Evolutionary conservation across 2,797 vertebrate species (phyloP).

Genomic region (Pipistrellus kuhlii): DNA sequence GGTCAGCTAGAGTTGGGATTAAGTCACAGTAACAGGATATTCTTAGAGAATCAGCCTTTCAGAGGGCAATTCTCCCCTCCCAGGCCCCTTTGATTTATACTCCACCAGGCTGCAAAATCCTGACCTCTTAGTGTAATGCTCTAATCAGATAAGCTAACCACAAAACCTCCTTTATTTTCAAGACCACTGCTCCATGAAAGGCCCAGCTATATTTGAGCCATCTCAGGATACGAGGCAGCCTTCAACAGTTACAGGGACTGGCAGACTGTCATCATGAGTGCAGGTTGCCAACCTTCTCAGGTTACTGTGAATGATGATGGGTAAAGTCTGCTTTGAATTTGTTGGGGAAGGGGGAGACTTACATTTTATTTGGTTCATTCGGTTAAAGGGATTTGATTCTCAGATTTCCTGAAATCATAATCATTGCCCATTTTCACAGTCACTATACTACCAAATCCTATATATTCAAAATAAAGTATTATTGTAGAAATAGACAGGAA

Average conservation of each 20-base stretch:
- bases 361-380: slow-evolving; percentile 30
- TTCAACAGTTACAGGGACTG: neutral
- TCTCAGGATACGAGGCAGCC: neutral
- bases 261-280: neutral
- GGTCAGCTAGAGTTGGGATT: neutral
- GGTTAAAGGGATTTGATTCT: slow-evolving; percentile 16
- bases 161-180: slow-evolving; percentile 41
- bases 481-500: neutral
- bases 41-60: neutral
- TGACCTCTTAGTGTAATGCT: neutral
- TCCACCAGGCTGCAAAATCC: neutral
- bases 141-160: neutral
- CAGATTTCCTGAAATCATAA: slow-evolving; percentile 57
- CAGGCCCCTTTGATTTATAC: neutral
- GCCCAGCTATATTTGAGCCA: neutral
- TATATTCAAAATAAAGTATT: slow-evolving; percentile 61
- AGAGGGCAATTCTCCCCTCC: neutral
- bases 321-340: slow-evolving; percentile 49
- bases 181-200: neutral
- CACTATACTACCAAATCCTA: slow-evolving; percentile 43
- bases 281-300: slow-evolving; percentile 10
- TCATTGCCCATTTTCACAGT: slow-evolving; percentile 39
- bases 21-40: neutral
- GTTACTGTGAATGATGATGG: neutral
- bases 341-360: neutral